A percentile compares a stretch with the other conserved stretches of the same genome.
phyloP scores from a whole-genome alignment of 2,797 vertebrate genomes.

The Liasis olivaceus region DNA sequence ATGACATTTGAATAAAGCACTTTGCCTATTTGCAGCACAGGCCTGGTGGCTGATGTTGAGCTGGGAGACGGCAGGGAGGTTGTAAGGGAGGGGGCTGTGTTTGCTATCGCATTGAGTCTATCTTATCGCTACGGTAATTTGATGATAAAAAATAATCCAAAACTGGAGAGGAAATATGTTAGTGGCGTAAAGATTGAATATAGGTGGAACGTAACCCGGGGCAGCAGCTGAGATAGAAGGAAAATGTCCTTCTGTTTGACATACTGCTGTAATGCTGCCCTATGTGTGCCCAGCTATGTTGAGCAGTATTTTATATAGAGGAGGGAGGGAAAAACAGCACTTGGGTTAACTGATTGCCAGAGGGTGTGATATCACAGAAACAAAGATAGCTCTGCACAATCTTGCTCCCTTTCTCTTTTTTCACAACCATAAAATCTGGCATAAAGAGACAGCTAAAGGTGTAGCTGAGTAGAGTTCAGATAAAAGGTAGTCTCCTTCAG shows the following conservation, averaged over 20 bases:
- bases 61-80: conserved; percentile 44
- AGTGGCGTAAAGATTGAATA: conserved; percentile 83
- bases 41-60: conserved; percentile 40
- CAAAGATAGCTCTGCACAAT: conserved; percentile 35
- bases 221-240: conserved; percentile 72
- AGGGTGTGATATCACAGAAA: conserved; percentile 64
- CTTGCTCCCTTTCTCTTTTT: not conserved
- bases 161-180: conserved; percentile 91
- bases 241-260: conserved; percentile 80
- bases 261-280: conserved; percentile 70
- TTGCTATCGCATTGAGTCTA: conserved; percentile 77
- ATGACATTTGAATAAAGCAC: conserved; percentile 87
- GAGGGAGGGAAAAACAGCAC: conserved; percentile 55
- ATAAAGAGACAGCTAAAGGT: conserved; percentile 18
- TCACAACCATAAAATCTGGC: not conserved
- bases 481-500: not conserved
- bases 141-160: conserved; percentile 86
- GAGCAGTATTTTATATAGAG: conserved; percentile 66
- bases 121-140: conserved; percentile 84
- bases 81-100: conserved; percentile 46
- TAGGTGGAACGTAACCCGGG: conserved; percentile 86
- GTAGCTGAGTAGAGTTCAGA: not conserved
- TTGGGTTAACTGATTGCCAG: conserved; percentile 78
- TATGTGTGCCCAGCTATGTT: conserved; percentile 23
- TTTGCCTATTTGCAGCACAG: conserved; percentile 47